phyloP scores from a whole-genome alignment of 2,888 invertebrate species.

The Machimus atricapillus region DNA sequence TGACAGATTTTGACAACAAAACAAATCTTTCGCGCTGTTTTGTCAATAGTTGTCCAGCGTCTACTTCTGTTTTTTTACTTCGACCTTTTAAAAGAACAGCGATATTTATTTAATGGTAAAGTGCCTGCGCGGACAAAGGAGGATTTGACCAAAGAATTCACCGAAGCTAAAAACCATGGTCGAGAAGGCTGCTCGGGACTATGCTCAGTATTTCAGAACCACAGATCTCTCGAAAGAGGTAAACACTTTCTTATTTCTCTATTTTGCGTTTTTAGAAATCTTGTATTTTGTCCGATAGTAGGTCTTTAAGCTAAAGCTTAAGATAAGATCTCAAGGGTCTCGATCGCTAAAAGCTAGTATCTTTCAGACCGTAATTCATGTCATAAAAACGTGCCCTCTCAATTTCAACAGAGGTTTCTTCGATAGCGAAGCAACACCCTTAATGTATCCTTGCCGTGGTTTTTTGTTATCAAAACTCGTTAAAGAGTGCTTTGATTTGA shows the following conservation, averaged over 20 bases:
- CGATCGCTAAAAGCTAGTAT: too few species aligned
- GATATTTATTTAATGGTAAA: not conserved
- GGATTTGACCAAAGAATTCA: not conserved
- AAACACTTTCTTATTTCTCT: slow-evolving; percentile 5
- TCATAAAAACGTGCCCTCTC: too few species aligned
- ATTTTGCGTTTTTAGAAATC: not conserved
- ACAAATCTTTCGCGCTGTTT: not conserved
- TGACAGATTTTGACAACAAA: not conserved
- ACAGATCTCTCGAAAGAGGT: slow-evolving; percentile 66
- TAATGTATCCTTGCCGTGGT: too few species aligned
- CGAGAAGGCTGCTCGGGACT: slow-evolving; percentile 65
- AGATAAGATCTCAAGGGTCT: too few species aligned
- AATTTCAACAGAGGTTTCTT: too few species aligned
- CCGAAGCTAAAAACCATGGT: slow-evolving; percentile 60
- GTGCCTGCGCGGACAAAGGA: not conserved
- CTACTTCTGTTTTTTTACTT: not conserved
- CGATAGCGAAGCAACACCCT: too few species aligned
- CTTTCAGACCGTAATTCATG: too few species aligned
- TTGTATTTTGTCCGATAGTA: too few species aligned
- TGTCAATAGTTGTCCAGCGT: not conserved
- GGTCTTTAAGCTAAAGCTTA: too few species aligned
- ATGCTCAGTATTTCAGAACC: slow-evolving; percentile 65
- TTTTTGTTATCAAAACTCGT: too few species aligned
- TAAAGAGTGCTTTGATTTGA: too few species aligned
- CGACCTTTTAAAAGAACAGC: not conserved